Conservation (phyloP, 2,113 vertebrate genomes). For the Tapirus terrestris region DNA sequence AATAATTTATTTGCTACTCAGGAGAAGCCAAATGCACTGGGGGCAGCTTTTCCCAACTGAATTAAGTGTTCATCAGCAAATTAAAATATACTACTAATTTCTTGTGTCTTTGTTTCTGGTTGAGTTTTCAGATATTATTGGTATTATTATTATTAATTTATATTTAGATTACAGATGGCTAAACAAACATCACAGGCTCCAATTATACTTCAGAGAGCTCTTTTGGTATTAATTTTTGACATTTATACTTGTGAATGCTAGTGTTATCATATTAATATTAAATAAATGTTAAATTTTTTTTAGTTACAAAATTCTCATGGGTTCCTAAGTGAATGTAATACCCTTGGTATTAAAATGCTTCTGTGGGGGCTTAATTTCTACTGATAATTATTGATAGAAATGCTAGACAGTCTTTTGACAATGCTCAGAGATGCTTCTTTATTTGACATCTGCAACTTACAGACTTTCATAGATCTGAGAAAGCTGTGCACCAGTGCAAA, state of each 20-base stretch:
- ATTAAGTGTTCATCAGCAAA: conserved; percentile 6
- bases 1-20: conserved; percentile 66
- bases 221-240: neutral
- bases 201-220: neutral
- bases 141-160: neutral
- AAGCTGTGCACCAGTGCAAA: neutral
- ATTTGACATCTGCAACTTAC: neutral
- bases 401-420: neutral
- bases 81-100: conserved; percentile 52
- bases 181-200: neutral
- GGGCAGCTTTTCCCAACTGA: neutral
- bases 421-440: neutral
- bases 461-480: neutral
- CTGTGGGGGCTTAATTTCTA: neutral
- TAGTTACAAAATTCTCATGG: neutral
- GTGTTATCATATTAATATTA: conserved; percentile 33
- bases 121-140: neutral
- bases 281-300: neutral
- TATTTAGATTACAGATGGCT: conserved; percentile 22
- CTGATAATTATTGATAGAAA: neutral
- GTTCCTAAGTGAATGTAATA: neutral
- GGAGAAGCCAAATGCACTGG: conserved; percentile 47
- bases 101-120: conserved; percentile 49
- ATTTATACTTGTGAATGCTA: conserved; percentile 34
- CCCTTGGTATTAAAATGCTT: neutral